phyloP scores from a whole-genome alignment of 1,140 invertebrate genomes.

The Bombus soroeensis region DNA sequence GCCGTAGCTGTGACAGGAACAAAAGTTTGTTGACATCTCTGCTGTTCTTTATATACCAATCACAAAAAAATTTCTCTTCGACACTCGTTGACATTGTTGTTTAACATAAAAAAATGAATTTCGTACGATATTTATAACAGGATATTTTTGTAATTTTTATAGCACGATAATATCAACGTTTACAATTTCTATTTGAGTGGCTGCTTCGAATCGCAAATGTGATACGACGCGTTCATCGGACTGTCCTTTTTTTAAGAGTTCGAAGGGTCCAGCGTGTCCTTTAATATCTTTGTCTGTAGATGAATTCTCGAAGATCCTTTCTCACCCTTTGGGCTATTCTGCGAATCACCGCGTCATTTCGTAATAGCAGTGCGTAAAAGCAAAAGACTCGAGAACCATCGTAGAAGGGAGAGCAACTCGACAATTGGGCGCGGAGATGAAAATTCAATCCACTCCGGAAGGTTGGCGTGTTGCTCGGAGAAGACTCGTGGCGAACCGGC shows the following conservation, averaged over 20 bases:
- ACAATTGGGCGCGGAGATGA: conserved; percentile 12
- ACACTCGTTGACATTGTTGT: no score
- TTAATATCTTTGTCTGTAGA: not conserved
- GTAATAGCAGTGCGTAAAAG: no score
- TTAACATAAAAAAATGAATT: fast-evolving
- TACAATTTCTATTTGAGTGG: no score
- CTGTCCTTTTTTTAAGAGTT: no score
- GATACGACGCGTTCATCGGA: no score
- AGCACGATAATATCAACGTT: no score
- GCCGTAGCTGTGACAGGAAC: not conserved
- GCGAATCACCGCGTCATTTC: not conserved
- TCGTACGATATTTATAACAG: no score
- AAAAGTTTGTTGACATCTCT: not conserved
- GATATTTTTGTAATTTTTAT: no score
- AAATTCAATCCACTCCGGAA: not conserved
- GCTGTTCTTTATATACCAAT: not conserved
- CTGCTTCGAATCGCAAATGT: no score
- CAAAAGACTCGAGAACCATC: not conserved
- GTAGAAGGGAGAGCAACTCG: not conserved
- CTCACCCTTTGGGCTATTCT: not conserved
- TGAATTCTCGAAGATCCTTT: not conserved
- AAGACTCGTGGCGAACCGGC: not conserved
- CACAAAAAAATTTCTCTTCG: no score
- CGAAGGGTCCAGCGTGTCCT: not conserved
- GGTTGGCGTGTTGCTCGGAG: not conserved